These are phyloP conservation scores for Octodonta nipae DNA, from an alignment of 2,888 invertebrate species.

Conservation along the genomic window DNA sequence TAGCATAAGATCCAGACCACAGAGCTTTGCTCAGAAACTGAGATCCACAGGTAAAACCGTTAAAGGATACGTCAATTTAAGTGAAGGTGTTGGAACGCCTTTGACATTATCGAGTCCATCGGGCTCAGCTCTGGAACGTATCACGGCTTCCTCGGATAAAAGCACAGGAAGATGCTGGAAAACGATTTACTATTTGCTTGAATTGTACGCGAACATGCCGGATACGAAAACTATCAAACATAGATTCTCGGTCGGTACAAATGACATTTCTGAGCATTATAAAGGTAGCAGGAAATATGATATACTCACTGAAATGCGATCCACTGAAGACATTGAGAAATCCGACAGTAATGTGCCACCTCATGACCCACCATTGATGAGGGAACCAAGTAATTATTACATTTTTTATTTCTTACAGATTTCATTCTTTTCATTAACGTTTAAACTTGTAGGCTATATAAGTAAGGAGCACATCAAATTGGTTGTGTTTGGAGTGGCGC, in stretches of 20 bases:
- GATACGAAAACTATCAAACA: conserved; percentile 85
- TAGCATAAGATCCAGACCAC: conserved; percentile 53
- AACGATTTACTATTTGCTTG: conserved; percentile 81
- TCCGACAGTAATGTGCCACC: conserved; percentile 35
- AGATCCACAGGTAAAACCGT: conserved; percentile 60
- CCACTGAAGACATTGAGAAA: conserved; percentile 44
- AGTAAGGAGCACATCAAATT: conserved; percentile 56
- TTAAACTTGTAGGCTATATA: too few species aligned
- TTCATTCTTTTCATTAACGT: too few species aligned
- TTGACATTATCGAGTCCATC: conserved; percentile 51
- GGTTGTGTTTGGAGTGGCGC: conserved; percentile 74
- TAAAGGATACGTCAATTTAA: conserved; percentile 64
- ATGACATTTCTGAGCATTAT: conserved; percentile 54
- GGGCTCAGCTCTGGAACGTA: conserved; percentile 42
- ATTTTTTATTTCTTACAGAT: too few species aligned
- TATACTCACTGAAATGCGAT: conserved; percentile 41
- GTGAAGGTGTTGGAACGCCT: conserved; percentile 60
- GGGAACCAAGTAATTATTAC: too few species aligned
- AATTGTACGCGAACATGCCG: conserved; percentile 86
- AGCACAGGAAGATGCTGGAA: conserved; percentile 69
- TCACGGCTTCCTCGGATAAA: conserved; percentile 39
- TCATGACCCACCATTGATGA: too few species aligned
- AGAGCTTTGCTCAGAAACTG: conserved; percentile 78
- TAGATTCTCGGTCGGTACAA: conserved; percentile 51
- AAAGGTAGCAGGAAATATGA: conserved; percentile 48